Conservation (phyloP, 2,113 vertebrate genomes). For the Globicephala melas region DNA sequence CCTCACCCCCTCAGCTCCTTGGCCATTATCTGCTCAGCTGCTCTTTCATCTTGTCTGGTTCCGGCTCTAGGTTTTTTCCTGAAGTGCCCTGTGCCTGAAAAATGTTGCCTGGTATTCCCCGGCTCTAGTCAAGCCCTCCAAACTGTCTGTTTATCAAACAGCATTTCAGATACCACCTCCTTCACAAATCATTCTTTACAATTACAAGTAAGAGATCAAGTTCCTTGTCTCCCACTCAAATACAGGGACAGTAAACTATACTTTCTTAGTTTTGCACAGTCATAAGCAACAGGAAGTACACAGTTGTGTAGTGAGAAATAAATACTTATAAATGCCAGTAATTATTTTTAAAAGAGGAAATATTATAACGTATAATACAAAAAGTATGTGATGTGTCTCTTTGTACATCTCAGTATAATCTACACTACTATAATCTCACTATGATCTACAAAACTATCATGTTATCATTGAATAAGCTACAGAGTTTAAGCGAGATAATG, state of each 20-base stretch:
- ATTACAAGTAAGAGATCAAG: not conserved
- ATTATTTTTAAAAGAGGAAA: not conserved
- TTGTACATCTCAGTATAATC: not conserved
- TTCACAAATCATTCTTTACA: not conserved
- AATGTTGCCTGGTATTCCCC: not conserved
- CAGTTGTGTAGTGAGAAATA: not conserved
- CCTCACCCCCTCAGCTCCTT: not conserved
- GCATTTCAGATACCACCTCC: not conserved
- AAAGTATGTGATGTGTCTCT: not conserved
- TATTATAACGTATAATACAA: not conserved
- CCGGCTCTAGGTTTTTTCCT: not conserved
- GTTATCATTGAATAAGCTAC: not conserved
- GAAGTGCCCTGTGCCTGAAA: not conserved
- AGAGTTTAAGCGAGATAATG: not conserved
- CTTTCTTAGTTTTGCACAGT: not conserved
- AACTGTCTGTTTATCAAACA: not conserved
- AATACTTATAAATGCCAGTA: not conserved
- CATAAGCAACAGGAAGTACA: not conserved
- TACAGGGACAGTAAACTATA: not conserved
- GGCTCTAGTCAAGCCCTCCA: not conserved
- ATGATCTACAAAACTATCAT: not conserved
- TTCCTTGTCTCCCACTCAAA: not conserved
- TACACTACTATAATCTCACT: not conserved
- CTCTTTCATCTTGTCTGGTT: not conserved
- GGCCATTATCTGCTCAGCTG: not conserved